Base-by-base conservation (phyloP, 2,888 invertebrate species). In the Phoenoteleia sp. region DNA sequence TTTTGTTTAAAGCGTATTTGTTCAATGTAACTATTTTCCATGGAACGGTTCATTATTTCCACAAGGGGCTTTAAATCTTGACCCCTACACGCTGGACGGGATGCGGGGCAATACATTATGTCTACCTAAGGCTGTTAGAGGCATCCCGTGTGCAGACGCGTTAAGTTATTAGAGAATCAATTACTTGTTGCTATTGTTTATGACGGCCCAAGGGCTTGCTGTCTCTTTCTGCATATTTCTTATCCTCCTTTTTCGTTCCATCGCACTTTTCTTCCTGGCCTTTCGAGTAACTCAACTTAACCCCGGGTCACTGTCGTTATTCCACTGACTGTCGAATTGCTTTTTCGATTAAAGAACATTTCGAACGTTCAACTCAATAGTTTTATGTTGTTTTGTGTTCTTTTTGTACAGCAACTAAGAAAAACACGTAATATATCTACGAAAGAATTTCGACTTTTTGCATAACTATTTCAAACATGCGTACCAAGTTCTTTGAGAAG, bases 81-180 rank as follows among this genome's bases (percentile, higher is more conserved):
- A 45, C 83, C 60, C 67, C 71, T 25, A 60, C 56, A 45, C 52
- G 87, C 82, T 64, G 74, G 58, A 71, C 82, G 86, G 82, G 84
- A 87, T 88, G 87, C 87, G 85, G 86, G 89, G 91, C 90, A 91
- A 92, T 92, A 91, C 91, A 90, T 92, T 92, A 92, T 88, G 90
- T 90, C 91, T 89, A 91, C 90, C 92, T 90, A 91, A 91, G 88
- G 90, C 91, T 89, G 91, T 91, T 91, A 80, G 84, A 76, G 79
- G 72, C 88, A 88, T 86, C 88, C 90, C 91, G 91, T 89, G 91
- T 89, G 90, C 90, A 89, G 91, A 90, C 93, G 92, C 93, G 93
- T 93, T 93, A 93, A 93, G 91, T 93, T 93, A 93, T 93, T 93
- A 93, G 93, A 93, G 93, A 93, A 93, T 93, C 93, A 93, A 93